Conservation (phyloP, 1,140 invertebrate genomes). For the Anastrepha ludens region DNA sequence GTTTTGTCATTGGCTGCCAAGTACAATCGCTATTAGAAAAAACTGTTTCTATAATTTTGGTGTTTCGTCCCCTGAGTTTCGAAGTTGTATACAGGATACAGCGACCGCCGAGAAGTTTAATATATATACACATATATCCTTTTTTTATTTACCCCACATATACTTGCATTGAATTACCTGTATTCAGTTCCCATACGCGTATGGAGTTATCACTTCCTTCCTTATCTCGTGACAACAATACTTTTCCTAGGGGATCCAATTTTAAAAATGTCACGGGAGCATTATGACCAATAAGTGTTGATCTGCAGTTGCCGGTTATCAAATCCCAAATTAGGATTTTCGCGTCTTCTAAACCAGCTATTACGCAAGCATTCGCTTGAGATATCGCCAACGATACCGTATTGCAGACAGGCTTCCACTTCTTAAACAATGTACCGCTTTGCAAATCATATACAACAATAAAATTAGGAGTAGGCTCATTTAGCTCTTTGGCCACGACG, state of each 20-base stretch:
- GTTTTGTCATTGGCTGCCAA: too few species aligned
- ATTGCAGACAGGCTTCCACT: conserved; percentile 89
- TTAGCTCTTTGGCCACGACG: conserved; percentile 84
- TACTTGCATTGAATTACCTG: conserved; percentile 77
- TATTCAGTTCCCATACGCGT: conserved; percentile 85
- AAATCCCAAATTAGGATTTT: conserved; percentile 91
- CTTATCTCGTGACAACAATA: conserved; percentile 84
- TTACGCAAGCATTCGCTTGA: conserved; percentile 85
- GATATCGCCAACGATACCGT: conserved; percentile 88
- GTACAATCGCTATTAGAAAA: too few species aligned
- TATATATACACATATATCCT: too few species aligned
- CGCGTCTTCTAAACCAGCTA: conserved; percentile 87
- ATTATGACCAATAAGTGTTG: conserved; percentile 83
- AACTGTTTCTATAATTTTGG: too few species aligned
- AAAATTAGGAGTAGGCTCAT: conserved; percentile 89
- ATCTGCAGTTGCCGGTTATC: conserved; percentile 81
- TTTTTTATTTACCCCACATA: background rate
- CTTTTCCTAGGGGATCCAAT: conserved; percentile 81
- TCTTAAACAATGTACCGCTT: conserved; percentile 92
- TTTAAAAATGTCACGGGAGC: conserved; percentile 83
- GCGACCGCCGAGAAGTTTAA: too few species aligned
- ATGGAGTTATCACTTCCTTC: conserved; percentile 82
- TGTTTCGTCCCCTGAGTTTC: too few species aligned
- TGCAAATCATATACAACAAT: conserved; percentile 94
- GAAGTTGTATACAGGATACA: too few species aligned